phyloP scores from a whole-genome alignment of 2,797 vertebrate genomes.

The Scomberomorus guttatus region DNA sequence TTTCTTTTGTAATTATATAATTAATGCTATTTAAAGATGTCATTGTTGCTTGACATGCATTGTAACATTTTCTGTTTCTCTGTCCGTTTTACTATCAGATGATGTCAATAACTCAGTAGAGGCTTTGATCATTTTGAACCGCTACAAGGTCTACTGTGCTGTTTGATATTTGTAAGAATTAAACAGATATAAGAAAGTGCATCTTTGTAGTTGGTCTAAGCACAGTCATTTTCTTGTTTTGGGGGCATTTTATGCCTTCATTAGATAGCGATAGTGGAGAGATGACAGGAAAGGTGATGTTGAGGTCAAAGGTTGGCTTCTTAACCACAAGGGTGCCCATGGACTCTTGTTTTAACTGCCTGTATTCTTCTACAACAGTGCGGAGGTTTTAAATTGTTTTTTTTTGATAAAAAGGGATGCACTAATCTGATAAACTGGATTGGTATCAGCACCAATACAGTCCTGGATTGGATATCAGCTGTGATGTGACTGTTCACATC shows the following conservation, averaged over 20 bases:
- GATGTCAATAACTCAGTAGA: constrained; percentile 86
- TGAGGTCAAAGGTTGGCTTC: too few relatives aligned
- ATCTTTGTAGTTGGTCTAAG: constrained; percentile 42
- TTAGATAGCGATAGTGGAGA: not conserved
- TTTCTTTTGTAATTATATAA: constrained; percentile 88
- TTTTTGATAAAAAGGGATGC: too few relatives aligned
- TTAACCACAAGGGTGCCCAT: too few relatives aligned
- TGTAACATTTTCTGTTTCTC: constrained; percentile 84
- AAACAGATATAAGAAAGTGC: constrained; percentile 75
- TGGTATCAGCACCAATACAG: too few relatives aligned
- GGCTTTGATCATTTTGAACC: constrained; percentile 84
- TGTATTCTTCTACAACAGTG: too few relatives aligned
- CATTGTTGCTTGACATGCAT: constrained; percentile 85
- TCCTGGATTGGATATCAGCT: too few relatives aligned
- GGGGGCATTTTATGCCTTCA: not conserved
- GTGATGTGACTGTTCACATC: too few relatives aligned
- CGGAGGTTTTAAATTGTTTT: too few relatives aligned
- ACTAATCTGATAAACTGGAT: too few relatives aligned
- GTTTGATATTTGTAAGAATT: constrained; percentile 84
- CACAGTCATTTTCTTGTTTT: not conserved
- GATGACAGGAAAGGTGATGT: not conserved
- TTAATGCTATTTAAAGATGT: constrained; percentile 88
- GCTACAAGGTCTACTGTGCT: constrained; percentile 83
- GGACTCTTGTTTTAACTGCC: too few relatives aligned
- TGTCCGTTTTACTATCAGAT: constrained; percentile 82